A percentile compares a stretch with the other conserved stretches of the same genome.
Conservation (phyloP, 2,888 invertebrate genomes). For the Chymomyza procnemis region DNA sequence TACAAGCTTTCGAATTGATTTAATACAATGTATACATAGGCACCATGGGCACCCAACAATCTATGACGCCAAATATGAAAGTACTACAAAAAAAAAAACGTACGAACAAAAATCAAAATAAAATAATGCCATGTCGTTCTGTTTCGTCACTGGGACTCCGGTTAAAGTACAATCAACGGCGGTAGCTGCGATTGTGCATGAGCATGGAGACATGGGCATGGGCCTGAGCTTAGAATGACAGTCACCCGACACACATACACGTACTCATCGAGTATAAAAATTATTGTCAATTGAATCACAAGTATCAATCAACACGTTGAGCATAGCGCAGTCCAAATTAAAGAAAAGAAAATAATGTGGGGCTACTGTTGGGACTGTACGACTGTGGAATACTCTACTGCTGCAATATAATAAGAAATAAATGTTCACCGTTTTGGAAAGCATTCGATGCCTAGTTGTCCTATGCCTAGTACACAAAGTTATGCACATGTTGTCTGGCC, state of each 20-base stretch:
- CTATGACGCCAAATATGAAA: not conserved
- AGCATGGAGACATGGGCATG: conserved; percentile 13
- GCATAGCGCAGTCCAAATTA: conserved; percentile 10
- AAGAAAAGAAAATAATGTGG: not conserved
- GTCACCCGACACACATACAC: conserved; percentile 15
- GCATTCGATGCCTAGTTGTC: too few relatives aligned
- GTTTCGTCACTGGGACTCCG: conserved; percentile 62
- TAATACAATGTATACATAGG: not conserved
- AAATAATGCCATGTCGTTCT: conserved; percentile 30
- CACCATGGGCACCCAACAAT: not conserved
- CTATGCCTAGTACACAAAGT: too few relatives aligned
- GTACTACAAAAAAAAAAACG: not conserved
- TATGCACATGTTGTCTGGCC: too few relatives aligned
- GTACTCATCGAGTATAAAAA: conserved; percentile 14
- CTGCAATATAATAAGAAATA: too few relatives aligned
- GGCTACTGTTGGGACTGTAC: not conserved
- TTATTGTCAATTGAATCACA: conserved; percentile 59
- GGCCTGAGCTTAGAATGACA: conserved; percentile 49
- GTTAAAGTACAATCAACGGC: conserved; percentile 49
- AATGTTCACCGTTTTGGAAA: too few relatives aligned
- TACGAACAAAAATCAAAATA: too few relatives aligned
- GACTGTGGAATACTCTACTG: too few relatives aligned
- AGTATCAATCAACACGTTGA: conserved; percentile 45
- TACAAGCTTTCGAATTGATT: not conserved
- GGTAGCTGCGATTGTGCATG: conserved; percentile 27